Base-by-base conservation (phyloP, 2,113 vertebrate species). In the Gnathonemus longibarbis region DNA sequence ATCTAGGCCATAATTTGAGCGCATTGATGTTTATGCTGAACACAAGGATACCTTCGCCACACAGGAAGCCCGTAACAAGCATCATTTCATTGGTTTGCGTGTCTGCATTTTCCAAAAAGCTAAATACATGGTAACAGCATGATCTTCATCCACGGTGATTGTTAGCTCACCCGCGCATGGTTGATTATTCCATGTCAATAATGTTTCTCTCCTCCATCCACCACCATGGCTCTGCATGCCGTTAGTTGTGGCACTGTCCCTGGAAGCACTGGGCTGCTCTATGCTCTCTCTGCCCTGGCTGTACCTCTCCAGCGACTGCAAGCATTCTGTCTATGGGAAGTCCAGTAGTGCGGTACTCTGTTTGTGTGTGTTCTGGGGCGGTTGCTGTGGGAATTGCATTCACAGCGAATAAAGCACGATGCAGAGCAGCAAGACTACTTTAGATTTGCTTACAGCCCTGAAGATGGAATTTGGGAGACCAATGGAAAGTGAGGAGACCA, bases 371-470 rank as follows among this genome's bases (percentile, higher is more conserved):
- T 92, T 89, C 91, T 92, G 93, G 90, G 92, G 89, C 66, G 35
- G 19, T 80, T 80, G 93, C 94, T 95, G 95, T 90, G 88, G 90
- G 88, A 93, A 74, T 90, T 62, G 89, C 91, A 58, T 88, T 85
- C 88, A 89, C 83, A 35, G 50, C 48, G 46, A 13, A 52, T 42
- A 89, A 45, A 84, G 24, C 92, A 77, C 87, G 93, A 89, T 91
- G 91, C 91, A 93, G 95, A 95, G 93, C 95, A 95, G 95, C 95
- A 96, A 97, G 94, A 96, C 96, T 96, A 96, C 97, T 98, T 97
- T 96, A 98, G 98, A 95, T 99, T 96, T 99, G 94, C 94, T 99
- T 98, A 94, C 98, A 99, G 98, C 98, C 95, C 96, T 96, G 97
- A 99, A 98, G 98, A 99, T 97, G 97, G 98, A 98, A 91, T 95